phyloP scores from a whole-genome alignment of 2,113 vertebrate genomes.

The Saguinus midas region DNA sequence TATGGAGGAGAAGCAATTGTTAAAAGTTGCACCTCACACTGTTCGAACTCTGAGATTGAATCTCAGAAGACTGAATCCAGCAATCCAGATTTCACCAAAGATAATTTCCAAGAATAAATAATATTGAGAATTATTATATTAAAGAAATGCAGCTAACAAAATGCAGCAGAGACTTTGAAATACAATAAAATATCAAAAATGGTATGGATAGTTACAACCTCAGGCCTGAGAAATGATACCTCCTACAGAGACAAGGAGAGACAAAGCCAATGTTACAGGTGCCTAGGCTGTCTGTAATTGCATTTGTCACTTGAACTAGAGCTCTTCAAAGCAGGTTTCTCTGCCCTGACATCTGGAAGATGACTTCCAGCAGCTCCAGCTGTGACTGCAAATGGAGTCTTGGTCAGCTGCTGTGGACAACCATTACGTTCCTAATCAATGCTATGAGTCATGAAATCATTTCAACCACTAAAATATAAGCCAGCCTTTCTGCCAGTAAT shows the following conservation, averaged over 20 bases:
- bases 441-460: slow-evolving; percentile 25
- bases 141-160: not conserved
- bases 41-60: not conserved
- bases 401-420: not conserved
- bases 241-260: not conserved
- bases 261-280: not conserved
- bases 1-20: not conserved
- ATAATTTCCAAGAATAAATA: not conserved
- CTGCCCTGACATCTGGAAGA: not conserved
- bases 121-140: not conserved
- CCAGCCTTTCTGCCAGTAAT: not conserved
- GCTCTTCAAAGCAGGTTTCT: not conserved
- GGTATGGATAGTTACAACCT: not conserved
- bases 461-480: slow-evolving; percentile 4
- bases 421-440: not conserved
- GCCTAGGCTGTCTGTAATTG: not conserved
- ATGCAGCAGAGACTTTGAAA: not conserved
- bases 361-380: not conserved
- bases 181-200: not conserved
- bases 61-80: not conserved
- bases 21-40: not conserved
- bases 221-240: not conserved
- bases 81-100: not conserved
- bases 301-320: not conserved
- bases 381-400: not conserved